These are phyloP conservation scores for Latrodectus elegans DNA, from an alignment of 2,888 invertebrate species.

Conservation along the genomic window DNA sequence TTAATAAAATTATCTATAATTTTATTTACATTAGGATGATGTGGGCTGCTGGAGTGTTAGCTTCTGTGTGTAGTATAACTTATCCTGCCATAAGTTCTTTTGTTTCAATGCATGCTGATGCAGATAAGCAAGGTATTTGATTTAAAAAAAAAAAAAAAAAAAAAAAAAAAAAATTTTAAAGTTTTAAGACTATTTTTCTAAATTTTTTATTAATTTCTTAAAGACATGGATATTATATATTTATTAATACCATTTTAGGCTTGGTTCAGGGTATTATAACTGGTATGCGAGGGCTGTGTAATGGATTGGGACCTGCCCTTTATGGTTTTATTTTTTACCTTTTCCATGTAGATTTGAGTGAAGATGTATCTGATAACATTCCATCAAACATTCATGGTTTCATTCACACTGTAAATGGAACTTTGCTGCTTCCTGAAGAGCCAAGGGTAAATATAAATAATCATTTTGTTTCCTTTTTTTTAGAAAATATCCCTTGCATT, in stretches of 20 bases:
- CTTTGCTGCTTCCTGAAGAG: slow-evolving; percentile 59
- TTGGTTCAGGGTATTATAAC: slow-evolving; percentile 98
- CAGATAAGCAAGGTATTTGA: slow-evolving; percentile 92
- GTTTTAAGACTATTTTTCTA: neutral
- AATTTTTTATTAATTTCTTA: neutral
- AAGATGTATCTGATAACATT: slow-evolving; percentile 76
- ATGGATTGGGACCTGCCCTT: slow-evolving; percentile 98
- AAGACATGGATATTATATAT: neutral
- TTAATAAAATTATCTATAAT: no score
- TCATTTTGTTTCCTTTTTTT: no score
- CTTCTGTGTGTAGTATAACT: slow-evolving; percentile 95
- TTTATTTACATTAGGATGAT: slow-evolving; percentile 84
- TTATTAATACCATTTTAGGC: slow-evolving; percentile 75
- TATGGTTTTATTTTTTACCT: slow-evolving; percentile 98
- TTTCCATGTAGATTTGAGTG: slow-evolving; percentile 97
- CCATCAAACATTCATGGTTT: slow-evolving; percentile 48
- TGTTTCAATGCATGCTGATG: slow-evolving; percentile 96
- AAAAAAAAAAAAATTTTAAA: neutral
- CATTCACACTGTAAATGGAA: slow-evolving; percentile 62
- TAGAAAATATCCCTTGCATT: no score
- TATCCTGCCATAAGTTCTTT: slow-evolving; percentile 99
- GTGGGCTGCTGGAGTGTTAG: slow-evolving; percentile 98
- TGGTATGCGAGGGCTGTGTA: slow-evolving; percentile 97
- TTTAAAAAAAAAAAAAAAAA: slow-evolving; percentile 1
- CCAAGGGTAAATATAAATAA: slow-evolving; percentile 40